Conservation (phyloP, 2,113 vertebrate species). For the Corythaixoides concolor region DNA sequence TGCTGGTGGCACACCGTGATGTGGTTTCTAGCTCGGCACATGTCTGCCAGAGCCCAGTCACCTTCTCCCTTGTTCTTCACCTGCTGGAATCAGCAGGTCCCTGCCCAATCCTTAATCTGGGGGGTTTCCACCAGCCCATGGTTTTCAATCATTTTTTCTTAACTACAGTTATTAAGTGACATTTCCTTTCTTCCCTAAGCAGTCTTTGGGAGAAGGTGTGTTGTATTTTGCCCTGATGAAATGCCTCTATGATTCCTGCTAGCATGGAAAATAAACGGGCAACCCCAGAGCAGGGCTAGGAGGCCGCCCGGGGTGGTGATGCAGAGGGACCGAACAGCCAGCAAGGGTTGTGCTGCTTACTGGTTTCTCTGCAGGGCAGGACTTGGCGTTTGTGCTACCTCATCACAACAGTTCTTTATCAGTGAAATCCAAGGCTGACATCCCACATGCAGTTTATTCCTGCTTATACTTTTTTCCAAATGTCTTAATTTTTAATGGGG, state of each 20-base stretch:
- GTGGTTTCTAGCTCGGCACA: background rate
- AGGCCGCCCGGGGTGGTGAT: background rate
- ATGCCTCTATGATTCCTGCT: background rate
- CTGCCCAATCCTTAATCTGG: background rate
- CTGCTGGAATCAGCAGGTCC: rapidly evolving
- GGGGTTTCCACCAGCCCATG: background rate
- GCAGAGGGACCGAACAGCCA: background rate
- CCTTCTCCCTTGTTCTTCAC: background rate
- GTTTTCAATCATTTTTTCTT: background rate
- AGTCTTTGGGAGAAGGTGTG: background rate
- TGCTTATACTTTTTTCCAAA: background rate
- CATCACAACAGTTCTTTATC: background rate
- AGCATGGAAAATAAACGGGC: rapidly evolving
- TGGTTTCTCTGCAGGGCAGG: background rate
- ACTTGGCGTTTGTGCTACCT: rapidly evolving
- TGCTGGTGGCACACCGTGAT: background rate
- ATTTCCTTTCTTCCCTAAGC: background rate
- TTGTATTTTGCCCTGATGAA: background rate
- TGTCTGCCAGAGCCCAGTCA: background rate
- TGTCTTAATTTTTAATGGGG: background rate
- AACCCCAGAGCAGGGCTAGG: rapidly evolving
- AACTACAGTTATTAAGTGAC: background rate
- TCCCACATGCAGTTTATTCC: background rate
- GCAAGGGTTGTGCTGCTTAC: background rate
- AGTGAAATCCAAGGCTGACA: background rate